A percentile compares a stretch with the other conserved stretches of the same genome.
Evolutionary conservation across 23 tunicate genomes (phyloP).

Genomic region (Trididemnum clinides): DNA sequence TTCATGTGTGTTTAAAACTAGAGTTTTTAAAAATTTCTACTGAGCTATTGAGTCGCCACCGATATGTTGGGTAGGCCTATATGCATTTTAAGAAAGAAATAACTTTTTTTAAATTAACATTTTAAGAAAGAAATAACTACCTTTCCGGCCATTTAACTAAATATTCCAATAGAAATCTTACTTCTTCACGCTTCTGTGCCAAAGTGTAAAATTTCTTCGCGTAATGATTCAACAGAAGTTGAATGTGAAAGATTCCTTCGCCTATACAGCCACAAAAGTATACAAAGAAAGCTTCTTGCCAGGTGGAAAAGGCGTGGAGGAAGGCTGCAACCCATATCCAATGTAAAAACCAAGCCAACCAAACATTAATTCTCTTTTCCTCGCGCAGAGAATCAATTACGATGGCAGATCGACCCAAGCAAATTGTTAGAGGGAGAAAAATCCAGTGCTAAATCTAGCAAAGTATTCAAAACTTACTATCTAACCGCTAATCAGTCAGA

Average conservation of each 20-base stretch:
- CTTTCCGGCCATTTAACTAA: no score
- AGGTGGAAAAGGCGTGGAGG: conserved; percentile 30
- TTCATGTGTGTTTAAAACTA: no score
- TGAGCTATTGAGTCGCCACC: no score
- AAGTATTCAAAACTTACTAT: no score
- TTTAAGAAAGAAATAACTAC: no score
- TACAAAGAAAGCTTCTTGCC: conserved; percentile 21
- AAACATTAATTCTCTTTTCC: conserved; percentile 66
- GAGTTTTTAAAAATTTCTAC: no score
- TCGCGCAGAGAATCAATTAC: conserved; percentile 62
- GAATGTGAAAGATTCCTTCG: conserved; percentile 86
- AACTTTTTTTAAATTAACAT: no score
- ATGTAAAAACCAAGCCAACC: conserved; percentile 77
- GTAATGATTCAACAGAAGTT: conserved; percentile 82
- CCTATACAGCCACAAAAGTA: conserved; percentile 59
- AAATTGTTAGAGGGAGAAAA: conserved; percentile 60
- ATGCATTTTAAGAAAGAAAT: no score
- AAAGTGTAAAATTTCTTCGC: conserved; percentile 66
- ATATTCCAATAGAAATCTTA: no score
- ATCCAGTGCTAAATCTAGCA: conserved; percentile 79
- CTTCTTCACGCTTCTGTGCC: conserved; percentile 60
- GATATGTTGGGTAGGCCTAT: no score
- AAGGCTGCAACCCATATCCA: conserved; percentile 40
- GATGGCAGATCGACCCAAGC: conserved; percentile 66
- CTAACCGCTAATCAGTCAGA: no score